Evolutionary conservation across 2,113 vertebrate genomes (phyloP).

Genomic region (Lepidothrix coronata): DNA sequence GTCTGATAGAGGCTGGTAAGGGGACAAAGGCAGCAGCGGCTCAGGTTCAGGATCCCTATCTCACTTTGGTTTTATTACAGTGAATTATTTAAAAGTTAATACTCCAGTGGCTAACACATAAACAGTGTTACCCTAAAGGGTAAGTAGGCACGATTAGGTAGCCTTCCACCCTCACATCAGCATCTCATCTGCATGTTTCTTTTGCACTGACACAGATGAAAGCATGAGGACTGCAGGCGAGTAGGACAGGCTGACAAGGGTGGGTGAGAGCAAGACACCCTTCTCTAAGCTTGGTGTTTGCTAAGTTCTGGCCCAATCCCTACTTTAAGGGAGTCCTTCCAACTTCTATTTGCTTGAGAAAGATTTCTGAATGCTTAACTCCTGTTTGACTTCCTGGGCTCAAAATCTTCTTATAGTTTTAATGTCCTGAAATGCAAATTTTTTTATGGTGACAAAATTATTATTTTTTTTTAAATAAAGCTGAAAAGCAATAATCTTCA

Average conservation of each 20-base stretch:
- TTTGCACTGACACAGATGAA: neutral
- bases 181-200: neutral
- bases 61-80: neutral
- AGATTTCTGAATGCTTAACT: neutral
- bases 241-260: neutral
- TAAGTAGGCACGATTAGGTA: neutral
- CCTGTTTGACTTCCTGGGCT: neutral
- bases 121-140: neutral
- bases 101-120: neutral
- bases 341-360: neutral
- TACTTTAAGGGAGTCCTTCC: neutral
- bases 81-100: conserved; percentile 17
- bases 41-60: neutral
- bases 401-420: neutral
- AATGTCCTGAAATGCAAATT: neutral
- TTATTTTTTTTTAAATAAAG: neutral
- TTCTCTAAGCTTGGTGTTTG: neutral
- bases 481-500: neutral
- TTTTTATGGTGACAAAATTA: neutral
- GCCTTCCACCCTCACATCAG: neutral
- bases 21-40: neutral
- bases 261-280: neutral
- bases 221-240: neutral
- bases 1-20: neutral
- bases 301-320: neutral